Evolutionary conservation across 2,888 invertebrate genomes (phyloP).

Genomic region (Beris chalybata): DNA sequence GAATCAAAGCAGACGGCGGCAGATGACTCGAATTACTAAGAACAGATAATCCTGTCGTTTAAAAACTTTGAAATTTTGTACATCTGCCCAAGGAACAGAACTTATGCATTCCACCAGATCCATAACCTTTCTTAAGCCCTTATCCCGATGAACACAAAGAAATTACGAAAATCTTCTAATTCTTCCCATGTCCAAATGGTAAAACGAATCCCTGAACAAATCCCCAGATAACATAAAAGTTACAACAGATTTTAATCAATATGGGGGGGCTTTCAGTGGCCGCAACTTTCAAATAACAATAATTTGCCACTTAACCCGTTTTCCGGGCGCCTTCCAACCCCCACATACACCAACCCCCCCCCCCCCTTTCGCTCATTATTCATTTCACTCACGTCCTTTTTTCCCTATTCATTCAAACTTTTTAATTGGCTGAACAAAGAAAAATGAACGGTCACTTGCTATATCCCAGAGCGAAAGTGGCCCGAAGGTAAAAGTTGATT

Average conservation of each 20-base stretch:
- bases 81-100: too few species aligned
- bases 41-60: too few species aligned
- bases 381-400: conserved; percentile 30
- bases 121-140: too few species aligned
- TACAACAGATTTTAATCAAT: conserved; percentile 21
- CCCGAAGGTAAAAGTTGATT: conserved; percentile 28
- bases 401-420: conserved; percentile 29
- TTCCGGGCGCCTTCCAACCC: neutral
- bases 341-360: neutral
- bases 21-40: too few species aligned
- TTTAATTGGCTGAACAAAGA: conserved; percentile 32
- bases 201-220: conserved; percentile 16
- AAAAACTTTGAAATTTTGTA: too few species aligned
- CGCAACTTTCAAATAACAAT: conserved; percentile 30
- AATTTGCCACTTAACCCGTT: conserved; percentile 32
- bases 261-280: neutral
- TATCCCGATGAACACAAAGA: neutral
- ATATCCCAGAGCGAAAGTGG: conserved; percentile 14
- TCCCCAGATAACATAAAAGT: conserved; percentile 22
- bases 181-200: conserved; percentile 16
- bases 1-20: too few species aligned
- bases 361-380: conserved; percentile 22
- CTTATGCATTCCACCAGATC: too few species aligned
- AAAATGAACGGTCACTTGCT: conserved; percentile 32
- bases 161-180: conserved; percentile 11